A percentile compares a stretch with the other conserved stretches of the same genome.
phyloP scores from a whole-genome alignment of 2,113 vertebrate genomes.

The Herpetotheres cachinnans region DNA sequence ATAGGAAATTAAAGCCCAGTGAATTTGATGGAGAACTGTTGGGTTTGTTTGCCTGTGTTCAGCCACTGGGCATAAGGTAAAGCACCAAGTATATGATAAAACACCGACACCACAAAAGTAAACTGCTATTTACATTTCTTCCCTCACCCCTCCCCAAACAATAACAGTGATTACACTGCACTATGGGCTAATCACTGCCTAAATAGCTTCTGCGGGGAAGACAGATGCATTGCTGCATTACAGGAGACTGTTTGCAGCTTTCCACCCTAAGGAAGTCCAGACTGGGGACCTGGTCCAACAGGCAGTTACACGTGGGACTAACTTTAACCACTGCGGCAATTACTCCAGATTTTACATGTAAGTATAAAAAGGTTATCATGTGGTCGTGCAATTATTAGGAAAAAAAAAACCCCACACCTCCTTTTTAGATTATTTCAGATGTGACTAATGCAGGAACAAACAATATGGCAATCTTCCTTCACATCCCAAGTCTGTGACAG shows the following conservation, averaged over 20 bases:
- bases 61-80: background rate
- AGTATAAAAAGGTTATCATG: background rate
- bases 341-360: background rate
- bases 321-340: background rate
- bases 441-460: background rate
- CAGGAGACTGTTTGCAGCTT: background rate
- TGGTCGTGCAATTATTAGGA: background rate
- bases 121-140: background rate
- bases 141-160: background rate
- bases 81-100: background rate
- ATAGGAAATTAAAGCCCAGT: background rate
- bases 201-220: background rate
- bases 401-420: accelerated
- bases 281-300: background rate
- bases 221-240: background rate
- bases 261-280: background rate
- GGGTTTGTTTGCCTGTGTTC: background rate
- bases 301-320: background rate
- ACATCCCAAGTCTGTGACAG: background rate
- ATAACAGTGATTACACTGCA: background rate
- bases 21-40: background rate
- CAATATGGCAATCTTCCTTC: background rate
- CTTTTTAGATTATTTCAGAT: background rate
- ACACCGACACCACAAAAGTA: background rate
- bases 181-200: background rate